A percentile compares a stretch with the other conserved stretches of the same genome.
These are phyloP conservation scores for Helleia helle DNA, from an alignment of 2,888 invertebrate genomes.

Conservation along the genomic window DNA sequence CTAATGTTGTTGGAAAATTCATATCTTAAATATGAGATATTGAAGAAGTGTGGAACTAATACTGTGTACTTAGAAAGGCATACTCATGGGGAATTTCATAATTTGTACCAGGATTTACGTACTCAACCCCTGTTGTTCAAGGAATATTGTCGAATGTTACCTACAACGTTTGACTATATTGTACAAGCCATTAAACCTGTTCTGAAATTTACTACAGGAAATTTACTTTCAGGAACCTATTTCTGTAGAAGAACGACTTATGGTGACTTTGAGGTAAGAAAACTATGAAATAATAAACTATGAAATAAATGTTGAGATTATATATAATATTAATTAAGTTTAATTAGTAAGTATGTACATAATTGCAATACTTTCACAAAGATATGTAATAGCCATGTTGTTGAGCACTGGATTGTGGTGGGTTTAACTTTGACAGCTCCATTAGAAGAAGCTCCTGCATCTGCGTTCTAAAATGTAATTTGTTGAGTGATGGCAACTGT, in stretches of 20 bases:
- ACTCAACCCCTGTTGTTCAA: slow-evolving; percentile 19
- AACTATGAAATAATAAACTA: slow-evolving; percentile 14
- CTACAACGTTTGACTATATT: slow-evolving; percentile 10
- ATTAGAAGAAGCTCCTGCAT: slow-evolving; percentile 25
- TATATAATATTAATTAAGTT: slow-evolving; percentile 13
- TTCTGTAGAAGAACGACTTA: slow-evolving; percentile 22
- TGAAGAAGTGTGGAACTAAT: slow-evolving; percentile 11
- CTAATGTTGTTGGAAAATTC: slow-evolving; percentile 16
- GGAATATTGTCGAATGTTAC: too few relatives aligned
- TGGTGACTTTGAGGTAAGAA: slow-evolving; percentile 22
- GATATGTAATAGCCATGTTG: slow-evolving; percentile 20
- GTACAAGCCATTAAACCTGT: slow-evolving; percentile 21
- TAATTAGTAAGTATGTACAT: slow-evolving; percentile 12
- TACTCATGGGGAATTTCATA: slow-evolving; percentile 18
- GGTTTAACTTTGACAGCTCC: slow-evolving; percentile 24
- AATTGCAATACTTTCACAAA: slow-evolving; percentile 19
- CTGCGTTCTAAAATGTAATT: slow-evolving; percentile 26
- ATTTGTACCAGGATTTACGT: slow-evolving; percentile 19
- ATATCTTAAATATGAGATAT: slow-evolving; percentile 13
- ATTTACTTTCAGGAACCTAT: too few relatives aligned
- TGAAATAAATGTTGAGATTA: slow-evolving; percentile 11
- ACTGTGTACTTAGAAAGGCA: slow-evolving; percentile 18
- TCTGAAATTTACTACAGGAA: slow-evolving; percentile 17
- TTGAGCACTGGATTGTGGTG: slow-evolving; percentile 15
- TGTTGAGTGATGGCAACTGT: slow-evolving; percentile 24